Evolutionary conservation across 2,888 invertebrate species (phyloP), one percentile per base, ranked within the genome.

Genomic region (Campoletis raptor): DNA sequence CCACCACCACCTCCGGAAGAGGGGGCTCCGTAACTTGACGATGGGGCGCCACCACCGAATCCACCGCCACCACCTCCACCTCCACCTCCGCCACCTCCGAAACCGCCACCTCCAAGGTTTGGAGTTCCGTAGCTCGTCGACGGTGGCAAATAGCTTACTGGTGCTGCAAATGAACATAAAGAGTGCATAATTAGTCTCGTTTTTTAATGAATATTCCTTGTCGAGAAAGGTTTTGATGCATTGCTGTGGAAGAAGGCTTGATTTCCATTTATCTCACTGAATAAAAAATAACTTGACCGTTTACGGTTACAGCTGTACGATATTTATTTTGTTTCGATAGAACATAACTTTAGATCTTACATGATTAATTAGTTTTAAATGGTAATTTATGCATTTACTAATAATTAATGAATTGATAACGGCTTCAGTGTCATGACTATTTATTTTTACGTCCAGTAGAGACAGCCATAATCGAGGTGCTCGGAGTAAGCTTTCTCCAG

Each of bases 121-220:
- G 94, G 94, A 36, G 94, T 94, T 10, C 95, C 95, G 88, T 95
- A 95, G 82, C 94, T 94, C 45, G 95, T 94, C 0, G 96, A 95
- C 30, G 96, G 96, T 61, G 96, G 96, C 81, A 96, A 94, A 91
- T 96, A 96, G 74, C 95, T 95, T 89, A 96, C 89, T 57, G 96
- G 96, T 52, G 96, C 96, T 96, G 36, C 79, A 73, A 70, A 74
- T 48, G 52, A 21, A 57, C 40, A 73, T 72, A 73, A 52, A 64
- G 40, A 42, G 52, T 48, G 12, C 76, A 15, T 40, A 21, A 15
- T 61, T 15, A 57, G 15, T 30, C 30, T 61, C 61, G 7, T 30
- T 24, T 24, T 12, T 30, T 15, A 15, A 15, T 30, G 10, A 48
- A 18, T 48, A 18, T 48, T 48, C 18, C n/a, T 48, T 5, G 12